Conservation (phyloP, 2,888 invertebrate genomes). For the Marronus borbonicus region DNA sequence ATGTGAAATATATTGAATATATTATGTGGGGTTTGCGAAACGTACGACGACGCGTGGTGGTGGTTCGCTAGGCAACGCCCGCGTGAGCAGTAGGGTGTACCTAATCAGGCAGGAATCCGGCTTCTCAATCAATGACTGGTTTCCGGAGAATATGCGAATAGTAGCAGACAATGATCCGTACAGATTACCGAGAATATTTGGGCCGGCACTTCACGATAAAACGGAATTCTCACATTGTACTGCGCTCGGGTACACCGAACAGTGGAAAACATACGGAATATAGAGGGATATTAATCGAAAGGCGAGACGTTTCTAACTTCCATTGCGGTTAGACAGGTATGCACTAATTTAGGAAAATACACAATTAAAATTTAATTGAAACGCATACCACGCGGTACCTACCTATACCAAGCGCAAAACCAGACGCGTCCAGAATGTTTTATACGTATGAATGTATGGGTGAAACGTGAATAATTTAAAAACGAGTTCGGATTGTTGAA, state of each 20-base stretch:
- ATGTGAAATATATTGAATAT: constrained; percentile 46
- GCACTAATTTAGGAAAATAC: constrained; percentile 42
- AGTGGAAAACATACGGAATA: neutral
- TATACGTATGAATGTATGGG: constrained; percentile 2
- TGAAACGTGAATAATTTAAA: constrained; percentile 41
- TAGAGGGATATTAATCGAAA: constrained; percentile 18
- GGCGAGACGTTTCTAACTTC: constrained; percentile 12
- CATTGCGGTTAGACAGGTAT: constrained; percentile 37
- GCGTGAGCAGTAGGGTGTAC: constrained; percentile 45
- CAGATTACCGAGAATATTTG: constrained; percentile 41
- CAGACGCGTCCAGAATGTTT: neutral
- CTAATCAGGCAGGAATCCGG: constrained; percentile 50
- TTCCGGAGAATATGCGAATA: constrained; percentile 38
- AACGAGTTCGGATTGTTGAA: constrained; percentile 45
- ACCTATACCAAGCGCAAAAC: neutral
- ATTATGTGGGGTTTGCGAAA: constrained; percentile 37
- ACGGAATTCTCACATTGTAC: constrained; percentile 26
- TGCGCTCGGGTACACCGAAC: neutral
- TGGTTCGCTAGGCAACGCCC: constrained; percentile 49
- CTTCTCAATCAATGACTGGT: constrained; percentile 49
- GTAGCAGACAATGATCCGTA: constrained; percentile 44
- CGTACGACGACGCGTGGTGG: constrained; percentile 30
- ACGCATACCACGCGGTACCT: constrained; percentile 23
- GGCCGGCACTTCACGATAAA: constrained; percentile 43
- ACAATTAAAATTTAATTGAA: constrained; percentile 42